Base-by-base conservation (phyloP, 2,113 vertebrate genomes). In the Falco punctatus region DNA sequence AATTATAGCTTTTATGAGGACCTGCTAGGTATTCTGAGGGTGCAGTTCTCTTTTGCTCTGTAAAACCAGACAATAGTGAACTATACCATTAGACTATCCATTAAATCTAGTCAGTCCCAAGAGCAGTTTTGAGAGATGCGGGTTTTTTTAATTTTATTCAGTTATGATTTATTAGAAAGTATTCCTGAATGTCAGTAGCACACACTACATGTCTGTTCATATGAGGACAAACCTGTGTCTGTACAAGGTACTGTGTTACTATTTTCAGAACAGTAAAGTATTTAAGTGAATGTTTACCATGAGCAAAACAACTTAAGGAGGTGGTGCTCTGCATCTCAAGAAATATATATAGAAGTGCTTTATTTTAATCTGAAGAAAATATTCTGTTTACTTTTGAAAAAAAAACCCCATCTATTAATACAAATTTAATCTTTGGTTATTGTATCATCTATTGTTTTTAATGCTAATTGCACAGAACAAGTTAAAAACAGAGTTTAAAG, bases 21-120 rank as follows among this genome's bases (percentile, higher is more conserved):
- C 20, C 42, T 59, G 11, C 19, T 67, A 58, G 33, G 13, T 71
- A 57, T 32, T 93, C 32, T 78, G 58, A 75, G 59, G 48, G 35
- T 48, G 9, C 46, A 35, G n/a, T 58, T 70, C 46, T 92, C 51
- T 49, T 80, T 88, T 74, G 24, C 74, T 75, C 90, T 69, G 33
- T 88, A 85, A 94, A 93, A 35, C 66, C 96, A 94, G 84, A 73
- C 73, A 78, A 64, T 61, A 55, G 65, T 46, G 26, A 74, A 80
- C 42, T 65, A 54, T 62, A 51, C 8, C 44, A 65, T 93, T 93
- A 16, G 9, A 64, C 57, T 70, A 4, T 81, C 54, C 57, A 51
- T 75, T 96, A 81, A 49, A 92, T 71, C 12, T 51, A 20, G 14
- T 91, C 80, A 32, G 24, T 66, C 55, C 49, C 8, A 78, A 64